phyloP scores from a whole-genome alignment of 2,797 vertebrate genomes.

The Tokudaia tokunoshimensis region DNA sequence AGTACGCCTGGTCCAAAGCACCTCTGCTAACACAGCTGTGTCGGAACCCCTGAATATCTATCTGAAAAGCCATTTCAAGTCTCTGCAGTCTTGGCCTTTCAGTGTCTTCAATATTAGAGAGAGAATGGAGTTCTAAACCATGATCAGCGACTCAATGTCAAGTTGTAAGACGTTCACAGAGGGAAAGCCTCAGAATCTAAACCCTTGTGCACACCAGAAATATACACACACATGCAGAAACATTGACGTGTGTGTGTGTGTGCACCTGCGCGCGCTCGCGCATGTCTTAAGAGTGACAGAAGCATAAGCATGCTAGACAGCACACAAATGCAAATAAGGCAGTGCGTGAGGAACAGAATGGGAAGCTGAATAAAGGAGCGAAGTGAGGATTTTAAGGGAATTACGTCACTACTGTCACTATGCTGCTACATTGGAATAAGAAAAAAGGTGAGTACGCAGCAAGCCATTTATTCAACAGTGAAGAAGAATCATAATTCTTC shows the following conservation, averaged over 20 bases:
- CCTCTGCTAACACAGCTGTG: neutral
- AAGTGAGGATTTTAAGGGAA: neutral
- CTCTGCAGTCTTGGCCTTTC: neutral
- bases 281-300: no score
- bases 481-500: neutral
- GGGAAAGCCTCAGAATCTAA: neutral
- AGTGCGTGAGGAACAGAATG: neutral
- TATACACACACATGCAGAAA: neutral
- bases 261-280: no score
- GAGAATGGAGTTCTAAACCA: neutral
- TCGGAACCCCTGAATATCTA: neutral
- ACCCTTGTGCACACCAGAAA: neutral
- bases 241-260: no score
- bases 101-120: neutral
- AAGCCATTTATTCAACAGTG: slow-evolving; percentile 36
- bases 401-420: neutral
- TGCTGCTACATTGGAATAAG: neutral
- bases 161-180: neutral
- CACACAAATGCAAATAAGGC: neutral
- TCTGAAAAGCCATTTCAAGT: neutral
- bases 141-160: neutral
- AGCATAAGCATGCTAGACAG: neutral
- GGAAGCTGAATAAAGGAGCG: neutral
- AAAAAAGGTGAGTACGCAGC: neutral
- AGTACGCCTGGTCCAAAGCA: neutral